Percentiles rank a stretch among this genome's conserved stretches.
These are phyloP conservation scores for Brachypodius melanocephalos DNA, from an alignment of 2,113 vertebrate genomes.

Conservation along the genomic window DNA sequence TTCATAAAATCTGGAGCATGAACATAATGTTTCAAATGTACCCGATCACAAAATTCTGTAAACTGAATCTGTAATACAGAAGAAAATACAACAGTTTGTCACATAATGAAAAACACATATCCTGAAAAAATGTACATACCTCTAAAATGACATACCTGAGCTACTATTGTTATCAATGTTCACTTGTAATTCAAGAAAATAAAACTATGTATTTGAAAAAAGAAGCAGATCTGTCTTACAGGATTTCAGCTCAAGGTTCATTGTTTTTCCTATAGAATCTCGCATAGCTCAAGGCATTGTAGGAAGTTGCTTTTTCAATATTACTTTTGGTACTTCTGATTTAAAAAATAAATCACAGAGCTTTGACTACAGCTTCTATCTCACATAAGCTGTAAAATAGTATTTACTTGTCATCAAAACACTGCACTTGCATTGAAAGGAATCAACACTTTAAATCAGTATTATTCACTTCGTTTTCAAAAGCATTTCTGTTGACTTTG, in stretches of 20 bases:
- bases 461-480: background rate
- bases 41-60: background rate
- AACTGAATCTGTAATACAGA: background rate
- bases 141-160: background rate
- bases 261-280: background rate
- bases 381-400: background rate
- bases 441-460: background rate
- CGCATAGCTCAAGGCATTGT: background rate
- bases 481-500: background rate
- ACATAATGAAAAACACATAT: background rate
- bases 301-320: background rate
- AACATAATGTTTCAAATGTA: background rate
- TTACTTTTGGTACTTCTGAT: background rate
- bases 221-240: constrained; percentile 1
- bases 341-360: background rate
- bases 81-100: background rate
- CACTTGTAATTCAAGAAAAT: constrained; percentile 32
- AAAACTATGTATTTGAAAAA: constrained; percentile 9
- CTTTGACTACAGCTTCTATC: background rate
- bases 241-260: background rate
- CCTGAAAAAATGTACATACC: background rate
- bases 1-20: background rate
- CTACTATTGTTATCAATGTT: background rate
- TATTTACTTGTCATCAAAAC: background rate
- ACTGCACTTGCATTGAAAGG: background rate